Evolutionary conservation across 1,140 invertebrate species (phyloP).

Genomic region (Bradysia coprophila): DNA sequence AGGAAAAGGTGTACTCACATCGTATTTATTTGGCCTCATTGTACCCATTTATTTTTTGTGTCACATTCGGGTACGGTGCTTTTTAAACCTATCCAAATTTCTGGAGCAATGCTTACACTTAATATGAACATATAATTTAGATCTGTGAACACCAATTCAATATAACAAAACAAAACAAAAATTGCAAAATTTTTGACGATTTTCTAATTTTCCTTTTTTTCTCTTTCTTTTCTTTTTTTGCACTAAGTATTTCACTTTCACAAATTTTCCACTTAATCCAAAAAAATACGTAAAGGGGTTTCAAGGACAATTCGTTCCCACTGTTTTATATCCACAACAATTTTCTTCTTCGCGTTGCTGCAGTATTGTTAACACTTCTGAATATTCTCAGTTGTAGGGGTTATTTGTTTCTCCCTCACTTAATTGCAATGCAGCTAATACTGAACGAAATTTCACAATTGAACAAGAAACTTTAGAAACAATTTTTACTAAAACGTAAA

Average conservation of each 20-base stretch:
- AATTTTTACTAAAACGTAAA: background rate
- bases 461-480: background rate
- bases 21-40: conserved; percentile 27
- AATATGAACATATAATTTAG: background rate
- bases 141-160: too few species aligned
- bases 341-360: too few species aligned
- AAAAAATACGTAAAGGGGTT: too few species aligned
- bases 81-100: conserved; percentile 5
- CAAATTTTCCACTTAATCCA: background rate
- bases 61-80: conserved; percentile 25
- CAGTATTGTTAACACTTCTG: too few species aligned
- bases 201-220: background rate
- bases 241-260: background rate
- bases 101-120: background rate
- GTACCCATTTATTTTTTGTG: conserved; percentile 27
- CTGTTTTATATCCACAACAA: too few species aligned
- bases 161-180: background rate
- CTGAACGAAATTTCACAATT: background rate
- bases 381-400: too few species aligned
- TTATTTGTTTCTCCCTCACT: background rate
- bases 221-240: background rate
- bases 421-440: background rate
- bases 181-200: background rate
- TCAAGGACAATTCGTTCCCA: too few species aligned
- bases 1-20: conserved; percentile 26